These are phyloP conservation scores for Aethina tumida DNA, from an alignment of 1,140 invertebrate genomes.

Conservation along the genomic window DNA sequence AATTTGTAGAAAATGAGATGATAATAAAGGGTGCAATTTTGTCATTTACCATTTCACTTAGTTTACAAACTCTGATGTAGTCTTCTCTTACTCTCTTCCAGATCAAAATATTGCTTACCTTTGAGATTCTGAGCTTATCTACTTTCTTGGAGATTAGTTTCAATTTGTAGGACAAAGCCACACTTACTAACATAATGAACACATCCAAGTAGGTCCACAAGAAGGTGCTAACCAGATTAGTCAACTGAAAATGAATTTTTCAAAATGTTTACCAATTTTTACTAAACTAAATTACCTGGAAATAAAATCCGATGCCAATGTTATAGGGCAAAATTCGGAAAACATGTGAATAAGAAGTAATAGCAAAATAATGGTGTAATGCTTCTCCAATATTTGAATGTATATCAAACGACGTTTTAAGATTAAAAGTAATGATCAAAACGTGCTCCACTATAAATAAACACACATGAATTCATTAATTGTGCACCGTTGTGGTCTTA, in stretches of 20 bases:
- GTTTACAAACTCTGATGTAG: constrained; percentile 10
- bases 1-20: constrained; percentile 12
- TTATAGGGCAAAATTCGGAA: constrained; percentile 1
- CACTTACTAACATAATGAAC: constrained; percentile 18
- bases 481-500: too few relatives aligned
- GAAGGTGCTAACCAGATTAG: constrained; percentile 16
- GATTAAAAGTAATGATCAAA: background rate
- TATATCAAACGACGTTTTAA: constrained; percentile 1
- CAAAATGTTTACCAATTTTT: too few relatives aligned
- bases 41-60: constrained; percentile 11
- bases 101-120: constrained; percentile 26
- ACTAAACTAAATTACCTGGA: constrained; percentile 5
- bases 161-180: constrained; percentile 13
- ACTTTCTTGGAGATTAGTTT: constrained; percentile 15
- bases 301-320: background rate
- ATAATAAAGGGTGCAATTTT: constrained; percentile 13
- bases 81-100: constrained; percentile 15
- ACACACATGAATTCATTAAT: too few relatives aligned
- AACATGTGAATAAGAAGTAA: background rate
- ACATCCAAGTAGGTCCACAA: constrained; percentile 18
- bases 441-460: constrained; percentile 9
- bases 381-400: background rate
- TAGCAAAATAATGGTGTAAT: constrained; percentile 4
- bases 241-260: too few relatives aligned
- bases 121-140: background rate